A percentile compares a stretch with the other conserved stretches of the same genome.
These are phyloP conservation scores for Ceyx cyanopectus DNA, from an alignment of 2,113 vertebrate genomes.

Conservation along the genomic window DNA sequence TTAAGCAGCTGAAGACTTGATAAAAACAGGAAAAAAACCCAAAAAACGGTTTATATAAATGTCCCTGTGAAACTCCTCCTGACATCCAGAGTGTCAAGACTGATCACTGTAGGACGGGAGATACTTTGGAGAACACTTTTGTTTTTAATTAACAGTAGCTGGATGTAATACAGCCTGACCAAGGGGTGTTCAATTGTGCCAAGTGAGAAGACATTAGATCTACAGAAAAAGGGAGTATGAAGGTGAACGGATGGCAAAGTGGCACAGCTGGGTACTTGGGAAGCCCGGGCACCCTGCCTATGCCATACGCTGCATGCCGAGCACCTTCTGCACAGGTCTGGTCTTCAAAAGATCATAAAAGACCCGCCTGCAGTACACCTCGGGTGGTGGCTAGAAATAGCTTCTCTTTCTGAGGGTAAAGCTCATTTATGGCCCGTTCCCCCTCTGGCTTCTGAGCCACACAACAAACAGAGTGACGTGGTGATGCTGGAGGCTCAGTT, in stretches of 20 bases:
- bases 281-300: neutral
- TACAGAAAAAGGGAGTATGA: fast-evolving
- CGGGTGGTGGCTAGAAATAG: neutral
- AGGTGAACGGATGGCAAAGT: neutral
- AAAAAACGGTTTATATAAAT: neutral
- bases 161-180: neutral
- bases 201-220: neutral
- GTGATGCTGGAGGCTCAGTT: neutral
- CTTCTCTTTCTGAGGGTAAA: neutral
- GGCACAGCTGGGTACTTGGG: neutral
- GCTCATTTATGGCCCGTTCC: neutral
- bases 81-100: neutral
- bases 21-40: neutral
- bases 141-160: neutral
- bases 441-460: fast-evolving
- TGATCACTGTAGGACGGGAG: neutral
- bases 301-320: fast-evolving
- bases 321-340: neutral
- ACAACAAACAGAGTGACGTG: fast-evolving
- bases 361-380: neutral
- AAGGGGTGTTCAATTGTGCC: neutral
- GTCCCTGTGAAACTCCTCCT: neutral
- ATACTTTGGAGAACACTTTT: neutral
- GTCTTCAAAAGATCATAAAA: neutral
- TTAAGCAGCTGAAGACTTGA: neutral